These are phyloP conservation scores for Actenoides hombroni DNA, from an alignment of 2,113 vertebrate species.

Conservation along the genomic window DNA sequence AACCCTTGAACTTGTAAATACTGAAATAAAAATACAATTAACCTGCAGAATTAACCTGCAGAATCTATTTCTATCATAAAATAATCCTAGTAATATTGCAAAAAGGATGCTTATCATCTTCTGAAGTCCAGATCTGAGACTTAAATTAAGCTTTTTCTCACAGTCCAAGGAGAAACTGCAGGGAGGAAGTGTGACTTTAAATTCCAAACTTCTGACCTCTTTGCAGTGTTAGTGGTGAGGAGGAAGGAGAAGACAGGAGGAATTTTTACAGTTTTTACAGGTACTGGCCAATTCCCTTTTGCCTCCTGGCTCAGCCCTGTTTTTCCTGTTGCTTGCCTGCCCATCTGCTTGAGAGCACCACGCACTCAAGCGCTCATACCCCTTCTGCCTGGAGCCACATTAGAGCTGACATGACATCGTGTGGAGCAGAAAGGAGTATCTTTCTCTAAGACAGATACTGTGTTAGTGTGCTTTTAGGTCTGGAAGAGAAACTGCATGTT, in stretches of 20 bases:
- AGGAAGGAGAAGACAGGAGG: neutral
- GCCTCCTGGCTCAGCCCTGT: neutral
- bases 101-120: neutral
- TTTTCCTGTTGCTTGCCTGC: neutral
- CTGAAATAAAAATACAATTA: neutral
- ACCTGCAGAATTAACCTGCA: neutral
- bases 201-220: neutral
- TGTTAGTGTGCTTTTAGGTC: neutral
- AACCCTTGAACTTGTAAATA: neutral
- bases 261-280: neutral
- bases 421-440: neutral
- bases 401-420: neutral
- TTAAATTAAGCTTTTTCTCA: neutral
- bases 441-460: neutral
- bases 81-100: neutral
- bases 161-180: neutral
- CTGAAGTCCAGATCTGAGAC: neutral
- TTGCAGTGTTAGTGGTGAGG: neutral
- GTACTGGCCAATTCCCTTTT: neutral
- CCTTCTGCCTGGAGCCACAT: neutral
- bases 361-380: rapidly evolving
- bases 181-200: neutral
- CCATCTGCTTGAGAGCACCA: neutral
- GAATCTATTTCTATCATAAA: neutral
- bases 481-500: neutral